Evolutionary conservation across 2,113 vertebrate species (phyloP).

Genomic region (Oostethus manadensis): DNA sequence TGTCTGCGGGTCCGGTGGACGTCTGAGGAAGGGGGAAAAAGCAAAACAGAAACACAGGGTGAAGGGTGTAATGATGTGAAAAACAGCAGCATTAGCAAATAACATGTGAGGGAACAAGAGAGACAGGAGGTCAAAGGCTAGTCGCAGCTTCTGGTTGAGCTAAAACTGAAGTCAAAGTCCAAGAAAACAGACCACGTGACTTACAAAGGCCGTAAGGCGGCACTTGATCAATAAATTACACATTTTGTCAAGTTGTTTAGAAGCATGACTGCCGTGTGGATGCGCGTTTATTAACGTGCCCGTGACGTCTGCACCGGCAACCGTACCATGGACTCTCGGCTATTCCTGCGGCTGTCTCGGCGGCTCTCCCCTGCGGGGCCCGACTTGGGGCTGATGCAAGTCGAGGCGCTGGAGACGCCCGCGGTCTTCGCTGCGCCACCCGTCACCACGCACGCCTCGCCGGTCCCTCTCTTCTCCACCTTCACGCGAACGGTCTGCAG

Average conservation of each 20-base stretch:
- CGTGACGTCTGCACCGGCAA: too few species aligned
- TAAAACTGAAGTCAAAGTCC: constrained; percentile 45
- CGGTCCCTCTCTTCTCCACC: constrained; percentile 76
- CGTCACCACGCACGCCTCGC: constrained; percentile 55
- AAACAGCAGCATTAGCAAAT: constrained; percentile 22
- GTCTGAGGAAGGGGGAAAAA: constrained; percentile 46
- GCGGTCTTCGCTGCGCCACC: constrained; percentile 29
- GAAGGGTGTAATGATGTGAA: constrained; percentile 10
- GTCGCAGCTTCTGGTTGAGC: constrained; percentile 37
- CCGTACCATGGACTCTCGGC: constrained; percentile 59
- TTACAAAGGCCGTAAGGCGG: too few species aligned
- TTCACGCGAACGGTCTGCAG: constrained; percentile 88
- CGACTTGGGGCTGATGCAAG: constrained; percentile 56
- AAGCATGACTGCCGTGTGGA: too few species aligned
- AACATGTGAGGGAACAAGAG: constrained; percentile 3
- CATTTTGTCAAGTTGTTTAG: too few species aligned
- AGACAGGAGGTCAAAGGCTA: constrained; percentile 40
- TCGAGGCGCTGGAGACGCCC: constrained; percentile 22
- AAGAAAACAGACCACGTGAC: constrained; percentile 34
- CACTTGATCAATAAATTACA: too few species aligned
- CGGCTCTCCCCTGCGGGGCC: constrained; percentile 33
- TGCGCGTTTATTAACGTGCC: too few species aligned
- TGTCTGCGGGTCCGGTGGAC: constrained; percentile 69
- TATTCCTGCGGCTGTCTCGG: constrained; percentile 53
- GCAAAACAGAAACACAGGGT: background rate